Evolutionary conservation across 1,140 invertebrate species (phyloP).

Genomic region (Plodia interpunctella): DNA sequence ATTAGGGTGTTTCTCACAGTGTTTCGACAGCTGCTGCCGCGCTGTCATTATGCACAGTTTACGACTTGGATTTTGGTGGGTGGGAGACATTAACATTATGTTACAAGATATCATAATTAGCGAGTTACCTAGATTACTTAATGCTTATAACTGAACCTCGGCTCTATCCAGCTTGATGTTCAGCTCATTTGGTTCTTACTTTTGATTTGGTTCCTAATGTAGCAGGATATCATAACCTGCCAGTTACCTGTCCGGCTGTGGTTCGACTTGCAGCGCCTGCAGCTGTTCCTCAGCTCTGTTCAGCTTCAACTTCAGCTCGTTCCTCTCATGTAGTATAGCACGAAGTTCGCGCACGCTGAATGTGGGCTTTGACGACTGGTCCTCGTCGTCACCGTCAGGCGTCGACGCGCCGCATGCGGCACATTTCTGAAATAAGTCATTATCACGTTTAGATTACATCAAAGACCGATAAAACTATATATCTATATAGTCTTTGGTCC

Average conservation of each 20-base stretch:
- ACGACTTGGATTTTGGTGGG: too few species aligned
- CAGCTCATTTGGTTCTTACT: constrained; percentile 92
- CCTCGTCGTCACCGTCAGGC: constrained; percentile 54
- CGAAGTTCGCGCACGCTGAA: constrained; percentile 93
- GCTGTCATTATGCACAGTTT: too few species aligned
- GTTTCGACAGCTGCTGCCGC: too few species aligned
- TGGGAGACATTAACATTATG: too few species aligned
- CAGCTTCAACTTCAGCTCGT: constrained; percentile 91
- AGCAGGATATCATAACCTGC: too few species aligned
- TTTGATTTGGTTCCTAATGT: constrained; percentile 79
- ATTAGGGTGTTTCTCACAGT: too few species aligned
- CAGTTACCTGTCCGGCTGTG: constrained; percentile 50
- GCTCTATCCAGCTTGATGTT: constrained; percentile 91
- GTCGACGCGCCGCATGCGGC: constrained; percentile 54
- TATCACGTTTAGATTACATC: background rate
- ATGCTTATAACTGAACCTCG: constrained; percentile 89
- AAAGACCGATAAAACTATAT: too few species aligned
- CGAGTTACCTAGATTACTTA: constrained; percentile 44
- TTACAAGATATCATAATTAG: too few species aligned
- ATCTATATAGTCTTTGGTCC: too few species aligned
- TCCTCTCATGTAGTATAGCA: constrained; percentile 92
- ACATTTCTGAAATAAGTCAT: constrained; percentile 47
- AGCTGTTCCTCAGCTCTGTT: constrained; percentile 93
- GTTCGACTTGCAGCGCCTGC: constrained; percentile 83
- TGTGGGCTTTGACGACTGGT: constrained; percentile 90